Evolutionary conservation across 2,113 vertebrate species (phyloP), one percentile per base, ranked within the genome.

Genomic region (Arizona elegans): DNA sequence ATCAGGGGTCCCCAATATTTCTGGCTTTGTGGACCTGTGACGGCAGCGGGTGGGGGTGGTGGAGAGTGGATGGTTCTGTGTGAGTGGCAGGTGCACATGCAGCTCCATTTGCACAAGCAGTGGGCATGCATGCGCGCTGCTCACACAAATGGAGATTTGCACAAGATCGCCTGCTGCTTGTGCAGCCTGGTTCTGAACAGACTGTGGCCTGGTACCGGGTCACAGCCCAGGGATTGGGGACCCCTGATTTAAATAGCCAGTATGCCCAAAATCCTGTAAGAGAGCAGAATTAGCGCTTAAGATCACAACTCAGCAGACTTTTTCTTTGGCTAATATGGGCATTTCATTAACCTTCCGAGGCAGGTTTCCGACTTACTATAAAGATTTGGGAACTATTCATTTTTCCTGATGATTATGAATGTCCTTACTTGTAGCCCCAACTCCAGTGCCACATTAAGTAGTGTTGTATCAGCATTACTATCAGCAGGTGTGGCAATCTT

Each of bases 401-500:
- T 50, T 33, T 62, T 24, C 47, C 29, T n/a, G n/a, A 43, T 15
- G 10, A 59, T 26, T n/a, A 38, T 47, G 8, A 24, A 19, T 59
- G 2, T 19, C n/a, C 92, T 0, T 98, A 99, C 99, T 99, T 99
- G 99, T 94, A 99, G 98, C 38, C 99, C 99, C 13, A 99, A 98
- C 97, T 99, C 99, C 95, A 99, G 96, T 0, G 99, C 99, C 93
- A 99, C 99, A 0, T 99, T 99, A 96, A 99, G 99, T 96, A 99
- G 97, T 0, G 99, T 99, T 1, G 99, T 98, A 93, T 99, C 99
- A 0, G 99, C 98, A 55, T 98, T 98, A 97, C 95, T 99, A 97
- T 99, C 99, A 0, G 99, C 98, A 0, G 99, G 99, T 0, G 99
- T 99, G 87, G 99, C 99, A 1, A 99, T 99, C 97, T 99, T 99